These are phyloP conservation scores for Rhinolophus ferrumequinum DNA, from an alignment of 2,113 vertebrate species.

Conservation along the genomic window DNA sequence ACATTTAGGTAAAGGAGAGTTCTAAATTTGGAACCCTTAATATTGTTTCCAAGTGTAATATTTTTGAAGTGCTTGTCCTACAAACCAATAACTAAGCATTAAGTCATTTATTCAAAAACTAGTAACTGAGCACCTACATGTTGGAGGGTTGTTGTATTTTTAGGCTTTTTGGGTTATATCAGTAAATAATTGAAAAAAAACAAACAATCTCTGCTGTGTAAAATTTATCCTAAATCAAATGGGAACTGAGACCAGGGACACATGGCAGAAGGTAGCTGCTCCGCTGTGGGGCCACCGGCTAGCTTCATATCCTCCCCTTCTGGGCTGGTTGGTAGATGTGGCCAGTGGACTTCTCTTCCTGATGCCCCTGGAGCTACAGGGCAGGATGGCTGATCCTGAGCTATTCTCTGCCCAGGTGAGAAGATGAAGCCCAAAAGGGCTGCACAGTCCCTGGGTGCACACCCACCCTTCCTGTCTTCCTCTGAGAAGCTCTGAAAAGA, in stretches of 20 bases:
- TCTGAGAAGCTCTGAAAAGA: neutral
- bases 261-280: fast-evolving
- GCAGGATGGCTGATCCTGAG: neutral
- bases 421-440: neutral
- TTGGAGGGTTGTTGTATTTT: neutral
- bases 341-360: neutral
- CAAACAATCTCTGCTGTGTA: neutral
- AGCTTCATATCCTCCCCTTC: neutral
- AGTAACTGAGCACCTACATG: neutral
- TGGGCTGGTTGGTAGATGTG: neutral
- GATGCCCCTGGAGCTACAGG: fast-evolving
- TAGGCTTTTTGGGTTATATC: neutral
- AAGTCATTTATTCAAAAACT: neutral
- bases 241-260: neutral
- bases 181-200: neutral
- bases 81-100: neutral
- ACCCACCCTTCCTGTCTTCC: neutral
- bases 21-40: neutral
- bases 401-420: neutral
- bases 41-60: neutral
- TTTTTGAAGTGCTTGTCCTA: neutral
- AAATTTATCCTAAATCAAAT: neutral
- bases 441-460: neutral
- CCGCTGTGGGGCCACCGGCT: fast-evolving
- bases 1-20: neutral